Conservation (phyloP, 2,888 invertebrate species). For the Polymixis flavicincta region DNA sequence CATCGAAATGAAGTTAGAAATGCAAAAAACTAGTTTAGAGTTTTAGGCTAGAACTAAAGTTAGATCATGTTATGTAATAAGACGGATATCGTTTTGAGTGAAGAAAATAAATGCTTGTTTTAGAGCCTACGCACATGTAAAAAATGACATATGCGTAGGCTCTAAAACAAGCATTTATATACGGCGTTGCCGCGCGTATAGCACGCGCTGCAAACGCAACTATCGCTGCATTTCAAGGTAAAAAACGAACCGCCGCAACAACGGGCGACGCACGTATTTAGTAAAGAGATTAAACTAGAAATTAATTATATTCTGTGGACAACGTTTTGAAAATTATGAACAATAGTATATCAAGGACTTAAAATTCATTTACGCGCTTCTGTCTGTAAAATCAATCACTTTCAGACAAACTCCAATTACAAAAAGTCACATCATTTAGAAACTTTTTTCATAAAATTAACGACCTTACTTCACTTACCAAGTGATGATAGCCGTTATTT, state of each 20-base stretch:
- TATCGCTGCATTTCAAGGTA: not conserved
- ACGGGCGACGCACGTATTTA: not conserved
- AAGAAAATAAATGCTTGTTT: not conserved
- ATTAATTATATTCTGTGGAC: too few relatives aligned
- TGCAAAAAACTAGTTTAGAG: too few relatives aligned
- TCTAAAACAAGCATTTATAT: too few relatives aligned
- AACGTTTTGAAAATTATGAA: not conserved
- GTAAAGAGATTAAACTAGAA: not conserved
- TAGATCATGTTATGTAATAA: too few relatives aligned
- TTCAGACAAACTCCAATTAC: slow-evolving; percentile 5
- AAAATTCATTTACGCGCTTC: not conserved
- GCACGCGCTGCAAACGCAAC: not conserved
- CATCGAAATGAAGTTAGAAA: too few relatives aligned
- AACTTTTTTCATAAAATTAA: slow-evolving; percentile 17
- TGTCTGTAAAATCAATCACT: slow-evolving; percentile 12
- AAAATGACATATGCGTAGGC: too few relatives aligned
- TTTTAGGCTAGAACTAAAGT: too few relatives aligned
- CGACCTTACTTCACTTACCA: not conserved
- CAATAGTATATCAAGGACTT: not conserved
- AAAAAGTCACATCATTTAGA: not conserved
- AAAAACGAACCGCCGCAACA: not conserved
- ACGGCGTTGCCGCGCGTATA: not conserved
- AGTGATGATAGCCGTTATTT: not conserved
- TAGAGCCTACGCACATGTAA: not conserved
- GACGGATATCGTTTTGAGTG: not conserved